A percentile compares a stretch with the other conserved stretches of the same genome.
Evolutionary conservation across 2,113 vertebrate species (phyloP).

Genomic region (Poeciliopsis occidentalis): DNA sequence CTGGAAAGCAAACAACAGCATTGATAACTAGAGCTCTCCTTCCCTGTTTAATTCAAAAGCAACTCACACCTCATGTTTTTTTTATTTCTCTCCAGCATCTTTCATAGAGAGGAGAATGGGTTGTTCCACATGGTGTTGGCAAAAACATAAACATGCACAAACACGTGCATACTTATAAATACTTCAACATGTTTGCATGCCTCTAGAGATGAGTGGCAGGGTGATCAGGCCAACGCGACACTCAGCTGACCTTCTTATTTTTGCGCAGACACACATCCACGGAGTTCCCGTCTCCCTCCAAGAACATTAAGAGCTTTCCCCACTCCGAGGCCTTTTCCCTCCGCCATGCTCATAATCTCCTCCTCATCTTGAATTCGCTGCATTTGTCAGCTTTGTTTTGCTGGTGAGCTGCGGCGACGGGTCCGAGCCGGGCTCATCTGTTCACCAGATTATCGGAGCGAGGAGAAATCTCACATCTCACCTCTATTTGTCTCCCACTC

Average conservation of each 20-base stretch:
- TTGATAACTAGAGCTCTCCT: constrained; percentile 8
- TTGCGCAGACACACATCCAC: constrained; percentile 14
- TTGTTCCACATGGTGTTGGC: background rate
- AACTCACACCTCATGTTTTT: constrained; percentile 26
- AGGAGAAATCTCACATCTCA: constrained; percentile 57
- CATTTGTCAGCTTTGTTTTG: constrained; percentile 63
- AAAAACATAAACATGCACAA: background rate
- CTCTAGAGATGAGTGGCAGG: constrained; percentile 58
- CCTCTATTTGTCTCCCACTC: constrained; percentile 62
- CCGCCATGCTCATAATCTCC: constrained; percentile 47
- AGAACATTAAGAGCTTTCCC: constrained; percentile 72
- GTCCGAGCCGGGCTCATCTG: constrained; percentile 58
- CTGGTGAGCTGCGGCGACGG: constrained; percentile 35
- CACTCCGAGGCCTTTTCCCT: constrained; percentile 39
- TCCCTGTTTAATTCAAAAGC: constrained; percentile 25
- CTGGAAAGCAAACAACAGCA: constrained; percentile 45
- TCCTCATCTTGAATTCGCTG: constrained; percentile 48
- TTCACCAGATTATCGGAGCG: constrained; percentile 57
- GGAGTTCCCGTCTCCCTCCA: constrained; percentile 46
- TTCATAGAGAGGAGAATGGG: constrained; percentile 17
- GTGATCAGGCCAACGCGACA: constrained; percentile 52
- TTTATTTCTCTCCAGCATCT: background rate
- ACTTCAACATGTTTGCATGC: background rate
- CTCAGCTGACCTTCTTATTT: constrained; percentile 37
- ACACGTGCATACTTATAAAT: constrained; percentile 10